These are phyloP conservation scores for Coremacera marginata DNA, from an alignment of 2,888 invertebrate species.

Conservation along the genomic window DNA sequence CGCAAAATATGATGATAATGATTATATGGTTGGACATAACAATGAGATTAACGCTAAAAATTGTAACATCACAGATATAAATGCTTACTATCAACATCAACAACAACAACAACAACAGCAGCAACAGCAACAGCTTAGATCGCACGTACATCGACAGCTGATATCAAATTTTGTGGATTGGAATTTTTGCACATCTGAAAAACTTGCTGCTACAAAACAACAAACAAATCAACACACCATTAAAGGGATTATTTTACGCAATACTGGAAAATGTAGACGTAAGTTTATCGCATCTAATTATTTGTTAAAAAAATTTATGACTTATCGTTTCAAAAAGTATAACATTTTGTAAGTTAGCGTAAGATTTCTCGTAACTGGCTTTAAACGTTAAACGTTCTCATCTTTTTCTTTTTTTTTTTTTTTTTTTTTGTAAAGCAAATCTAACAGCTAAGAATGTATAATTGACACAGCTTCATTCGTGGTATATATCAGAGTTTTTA, in stretches of 20 bases:
- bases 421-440: too few species aligned
- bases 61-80: constrained; percentile 61
- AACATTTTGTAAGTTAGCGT: constrained; percentile 54
- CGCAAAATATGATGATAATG: constrained; percentile 52
- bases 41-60: constrained; percentile 63
- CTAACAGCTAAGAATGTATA: too few species aligned
- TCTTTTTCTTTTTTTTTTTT: too few species aligned
- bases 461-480: too few species aligned
- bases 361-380: too few species aligned
- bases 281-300: constrained; percentile 60
- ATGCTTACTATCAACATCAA: constrained; percentile 60
- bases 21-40: constrained; percentile 49
- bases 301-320: constrained; percentile 59
- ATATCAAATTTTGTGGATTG: constrained; percentile 32
- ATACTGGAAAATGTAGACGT: constrained; percentile 62
- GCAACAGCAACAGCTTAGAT: constrained; percentile 39
- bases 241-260: constrained; percentile 52
- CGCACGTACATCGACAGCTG: constrained; percentile 42
- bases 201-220: constrained; percentile 16
- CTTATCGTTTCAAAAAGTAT: constrained; percentile 58
- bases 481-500: too few species aligned
- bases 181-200: background rate
- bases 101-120: constrained; percentile 44
- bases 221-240: constrained; percentile 41
- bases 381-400: too few species aligned